Evolutionary conservation across 2,888 invertebrate species (phyloP).

Genomic region (Amphipyra tragopoginis): DNA sequence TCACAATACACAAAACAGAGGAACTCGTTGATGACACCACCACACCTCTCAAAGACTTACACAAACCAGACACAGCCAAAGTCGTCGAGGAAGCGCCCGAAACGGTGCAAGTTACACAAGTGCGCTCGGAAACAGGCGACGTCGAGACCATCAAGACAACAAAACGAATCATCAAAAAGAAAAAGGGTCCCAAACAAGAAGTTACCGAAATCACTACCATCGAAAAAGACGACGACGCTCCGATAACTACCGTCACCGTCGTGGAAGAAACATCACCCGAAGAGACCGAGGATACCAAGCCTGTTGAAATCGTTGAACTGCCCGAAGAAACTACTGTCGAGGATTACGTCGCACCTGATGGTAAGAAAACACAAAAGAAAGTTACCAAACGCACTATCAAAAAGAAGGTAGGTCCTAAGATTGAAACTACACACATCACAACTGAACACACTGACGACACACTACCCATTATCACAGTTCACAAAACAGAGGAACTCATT

Average conservation of each 20-base stretch:
- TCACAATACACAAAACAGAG: not conserved
- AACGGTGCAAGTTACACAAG: slow-evolving; percentile 27
- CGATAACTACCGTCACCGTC: slow-evolving; percentile 64
- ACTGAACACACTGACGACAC: slow-evolving; percentile 81
- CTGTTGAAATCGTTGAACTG: slow-evolving; percentile 60
- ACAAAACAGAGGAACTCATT: slow-evolving; percentile 70
- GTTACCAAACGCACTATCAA: slow-evolving; percentile 75
- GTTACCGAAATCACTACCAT: slow-evolving; percentile 30
- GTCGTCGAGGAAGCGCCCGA: slow-evolving; percentile 29
- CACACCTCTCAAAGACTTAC: slow-evolving; percentile 16
- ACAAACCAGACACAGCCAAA: slow-evolving; percentile 8
- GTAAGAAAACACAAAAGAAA: slow-evolving; percentile 41
- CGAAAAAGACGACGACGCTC: slow-evolving; percentile 75
- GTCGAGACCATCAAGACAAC: slow-evolving; percentile 21
- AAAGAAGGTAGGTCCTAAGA: slow-evolving; percentile 65
- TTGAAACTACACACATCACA: slow-evolving; percentile 68
- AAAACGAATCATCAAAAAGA: slow-evolving; percentile 52
- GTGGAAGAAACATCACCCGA: slow-evolving; percentile 61
- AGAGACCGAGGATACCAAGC: slow-evolving; percentile 46
- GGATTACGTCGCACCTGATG: slow-evolving; percentile 39
- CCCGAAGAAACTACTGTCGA: slow-evolving; percentile 58
- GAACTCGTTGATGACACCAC: slow-evolving; percentile 5
- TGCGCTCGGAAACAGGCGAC: slow-evolving; percentile 26
- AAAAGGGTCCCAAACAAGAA: slow-evolving; percentile 37
- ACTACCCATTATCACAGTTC: slow-evolving; percentile 76